Base-by-base conservation (phyloP, 2,113 vertebrate genomes). In the Phasianus colchicus region DNA sequence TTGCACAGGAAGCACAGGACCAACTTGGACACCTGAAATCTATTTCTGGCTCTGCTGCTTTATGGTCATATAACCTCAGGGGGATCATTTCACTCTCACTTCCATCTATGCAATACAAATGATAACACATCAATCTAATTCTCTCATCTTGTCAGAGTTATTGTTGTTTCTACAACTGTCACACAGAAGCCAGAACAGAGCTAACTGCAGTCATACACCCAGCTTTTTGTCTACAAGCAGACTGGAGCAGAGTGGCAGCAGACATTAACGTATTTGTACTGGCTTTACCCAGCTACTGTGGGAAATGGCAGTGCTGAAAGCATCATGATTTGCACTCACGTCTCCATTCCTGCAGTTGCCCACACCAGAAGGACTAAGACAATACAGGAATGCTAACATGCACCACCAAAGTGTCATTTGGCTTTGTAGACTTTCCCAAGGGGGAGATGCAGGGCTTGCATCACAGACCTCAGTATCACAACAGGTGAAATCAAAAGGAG, bases 211-310 rank as follows among this genome's bases (percentile, higher is more conserved):
- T 30, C 73, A 8, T 22, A 45, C 64, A 65, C 11, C 6, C 30
- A 70, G 4, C 1, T 70, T 72, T 69, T 63, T 67, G 16, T 34
- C 42, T 17, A 6, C 19, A 20, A 38, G 4, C 55, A 86, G 21
- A 42, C 24, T 1, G 3, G 78, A 75, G 22, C 12, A n/a, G 0
- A 0, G 24, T 14, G 45, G 38, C 47, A 82, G 36, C 36, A 48
- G 3, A 5, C 1, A 5, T 8, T 16, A 13, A 77, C 29, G 29
- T 32, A 12, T 63, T 69, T 66, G 17, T 15, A 19, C 34, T 30
- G 50, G 47, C 12, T 52, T 71, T 52, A 38, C 13, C 18, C 13
- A 38, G 34, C n/a, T 38, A 38, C 25, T 11, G 4, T 34, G 38
- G 32, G 38, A 42, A 66, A 22, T 4, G 2, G 11, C 15, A 27